These are phyloP conservation scores for Karalla daura DNA, from an alignment of 2,797 vertebrate genomes.

Conservation along the genomic window DNA sequence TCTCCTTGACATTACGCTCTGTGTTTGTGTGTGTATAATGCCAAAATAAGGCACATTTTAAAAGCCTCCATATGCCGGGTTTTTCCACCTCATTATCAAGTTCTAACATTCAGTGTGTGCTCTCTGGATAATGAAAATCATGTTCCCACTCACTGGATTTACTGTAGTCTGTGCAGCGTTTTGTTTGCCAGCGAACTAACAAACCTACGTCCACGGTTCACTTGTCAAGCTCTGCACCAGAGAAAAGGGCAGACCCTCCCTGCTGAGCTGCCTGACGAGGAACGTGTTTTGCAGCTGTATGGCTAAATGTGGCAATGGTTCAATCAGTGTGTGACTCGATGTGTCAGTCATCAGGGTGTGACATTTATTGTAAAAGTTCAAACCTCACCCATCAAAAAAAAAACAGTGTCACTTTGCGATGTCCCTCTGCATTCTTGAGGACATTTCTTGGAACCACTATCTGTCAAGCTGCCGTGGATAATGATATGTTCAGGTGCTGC, in stretches of 20 bases:
- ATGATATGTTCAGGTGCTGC: neutral
- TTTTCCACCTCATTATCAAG: no score
- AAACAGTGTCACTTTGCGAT: constrained; percentile 4
- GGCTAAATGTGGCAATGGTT: no score
- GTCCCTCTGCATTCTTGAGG: neutral
- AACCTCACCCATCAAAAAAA: neutral
- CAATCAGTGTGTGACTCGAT: no score
- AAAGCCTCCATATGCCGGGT: no score
- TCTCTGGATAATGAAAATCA: no score
- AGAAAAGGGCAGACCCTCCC: constrained; percentile 6
- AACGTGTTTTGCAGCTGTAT: no score
- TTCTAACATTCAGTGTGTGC: no score
- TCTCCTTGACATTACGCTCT: no score
- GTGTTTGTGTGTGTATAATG: no score
- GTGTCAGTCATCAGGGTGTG: constrained; percentile 36
- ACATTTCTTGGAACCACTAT: neutral
- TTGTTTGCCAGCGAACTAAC: neutral
- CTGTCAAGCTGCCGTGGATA: neutral
- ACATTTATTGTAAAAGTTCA: constrained; percentile 26
- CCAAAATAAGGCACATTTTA: no score
- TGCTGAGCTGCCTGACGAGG: no score
- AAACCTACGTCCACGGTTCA: neutral
- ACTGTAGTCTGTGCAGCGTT: neutral
- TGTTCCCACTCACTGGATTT: neutral
- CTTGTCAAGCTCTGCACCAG: neutral